Conservation (phyloP, 2,797 vertebrate species). For the Enteromius viviparus region DNA sequence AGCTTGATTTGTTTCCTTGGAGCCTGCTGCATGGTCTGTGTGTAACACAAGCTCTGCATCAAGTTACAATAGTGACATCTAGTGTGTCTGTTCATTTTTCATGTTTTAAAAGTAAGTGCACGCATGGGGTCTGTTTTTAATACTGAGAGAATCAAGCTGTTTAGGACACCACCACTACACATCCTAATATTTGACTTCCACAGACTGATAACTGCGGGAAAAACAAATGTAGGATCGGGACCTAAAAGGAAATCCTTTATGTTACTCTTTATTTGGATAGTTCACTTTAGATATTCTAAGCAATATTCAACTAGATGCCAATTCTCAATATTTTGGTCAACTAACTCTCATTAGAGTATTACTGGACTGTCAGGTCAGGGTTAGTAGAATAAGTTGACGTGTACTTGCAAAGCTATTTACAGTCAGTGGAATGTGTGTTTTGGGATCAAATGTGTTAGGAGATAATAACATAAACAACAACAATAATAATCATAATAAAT, state of each 20-base stretch:
- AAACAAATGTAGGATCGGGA: conserved; percentile 41
- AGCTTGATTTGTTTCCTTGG: conserved; percentile 25
- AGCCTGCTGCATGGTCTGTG: background rate
- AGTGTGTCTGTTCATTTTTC: conserved; percentile 80
- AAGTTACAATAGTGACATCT: conserved; percentile 97
- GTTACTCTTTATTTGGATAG: background rate
- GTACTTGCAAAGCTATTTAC: background rate
- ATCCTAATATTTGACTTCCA: background rate
- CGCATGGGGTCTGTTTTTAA: background rate
- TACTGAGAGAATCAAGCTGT: conserved; percentile 9
- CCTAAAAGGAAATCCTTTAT: background rate
- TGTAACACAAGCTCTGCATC: conserved; percentile 65
- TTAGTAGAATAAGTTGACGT: background rate
- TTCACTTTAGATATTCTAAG: background rate
- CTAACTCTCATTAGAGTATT: background rate
- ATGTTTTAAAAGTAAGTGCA: conserved; percentile 7
- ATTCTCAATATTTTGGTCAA: background rate
- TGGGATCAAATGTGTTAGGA: background rate
- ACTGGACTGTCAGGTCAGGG: background rate
- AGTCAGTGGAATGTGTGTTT: background rate
- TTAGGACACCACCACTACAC: background rate
- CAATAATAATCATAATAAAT: background rate
- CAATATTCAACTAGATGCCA: background rate
- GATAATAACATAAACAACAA: background rate
- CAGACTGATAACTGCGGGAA: conserved; percentile 9